Evolutionary conservation across 1,140 invertebrate species (phyloP).

Genomic region (Papilio dardanus): DNA sequence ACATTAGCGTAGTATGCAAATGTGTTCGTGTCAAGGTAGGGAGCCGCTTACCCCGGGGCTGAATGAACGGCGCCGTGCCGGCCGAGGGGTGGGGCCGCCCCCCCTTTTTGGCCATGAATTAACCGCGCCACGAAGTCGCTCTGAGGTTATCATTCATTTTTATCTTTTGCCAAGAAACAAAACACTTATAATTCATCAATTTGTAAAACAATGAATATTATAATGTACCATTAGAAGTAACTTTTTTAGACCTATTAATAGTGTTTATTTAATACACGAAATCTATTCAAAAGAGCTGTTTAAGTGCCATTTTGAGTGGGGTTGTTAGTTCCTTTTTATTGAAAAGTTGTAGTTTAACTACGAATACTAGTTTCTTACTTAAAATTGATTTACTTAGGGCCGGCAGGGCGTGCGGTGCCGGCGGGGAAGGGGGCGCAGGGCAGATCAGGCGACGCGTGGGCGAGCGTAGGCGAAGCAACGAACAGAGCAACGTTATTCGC

Average conservation of each 20-base stretch:
- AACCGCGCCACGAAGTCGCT: not conserved
- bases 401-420: conserved; percentile 39
- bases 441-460: conserved; percentile 52
- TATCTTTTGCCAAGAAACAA: conserved; percentile 10
- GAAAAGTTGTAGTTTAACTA: not conserved
- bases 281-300: too few relatives aligned
- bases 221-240: too few relatives aligned
- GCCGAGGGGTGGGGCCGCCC: not conserved
- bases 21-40: conserved; percentile 8
- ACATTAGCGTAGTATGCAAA: conserved; percentile 13
- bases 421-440: conserved; percentile 42
- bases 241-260: too few relatives aligned
- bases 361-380: too few relatives aligned
- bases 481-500: conserved; percentile 55
- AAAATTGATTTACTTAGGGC: conserved; percentile 33
- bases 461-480: conserved; percentile 57
- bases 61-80: not conserved
- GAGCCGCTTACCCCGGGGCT: not conserved
- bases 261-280: too few relatives aligned
- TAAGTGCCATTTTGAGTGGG: too few relatives aligned
- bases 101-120: conserved; percentile 15
- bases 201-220: too few relatives aligned
- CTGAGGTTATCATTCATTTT: conserved; percentile 11
- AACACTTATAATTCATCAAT: too few relatives aligned
- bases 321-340: not conserved